phyloP scores from a whole-genome alignment of 1,140 invertebrate species.

The Brachionus paranguensis region DNA sequence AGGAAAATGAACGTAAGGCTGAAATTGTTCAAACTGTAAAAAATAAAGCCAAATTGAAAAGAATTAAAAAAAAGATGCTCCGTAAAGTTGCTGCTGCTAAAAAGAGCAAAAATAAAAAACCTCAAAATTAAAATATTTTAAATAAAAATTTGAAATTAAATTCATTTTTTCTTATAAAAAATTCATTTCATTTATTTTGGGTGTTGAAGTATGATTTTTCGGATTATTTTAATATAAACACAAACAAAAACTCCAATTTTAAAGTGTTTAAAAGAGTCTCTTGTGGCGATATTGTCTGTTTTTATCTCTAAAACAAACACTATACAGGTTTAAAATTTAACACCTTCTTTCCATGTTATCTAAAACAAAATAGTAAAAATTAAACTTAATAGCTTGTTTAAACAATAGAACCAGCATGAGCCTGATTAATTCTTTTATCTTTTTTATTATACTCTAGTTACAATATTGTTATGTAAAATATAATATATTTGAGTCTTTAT shows the following conservation, averaged over 20 bases:
- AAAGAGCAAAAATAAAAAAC: slow-evolving; percentile 14
- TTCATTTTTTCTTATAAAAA: background rate
- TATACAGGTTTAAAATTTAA: background rate
- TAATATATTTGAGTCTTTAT: background rate
- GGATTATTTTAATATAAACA: background rate
- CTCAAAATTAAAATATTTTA: background rate
- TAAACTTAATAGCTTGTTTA: background rate
- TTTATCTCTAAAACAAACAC: background rate
- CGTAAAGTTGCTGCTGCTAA: slow-evolving; percentile 1
- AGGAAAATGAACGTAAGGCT: slow-evolving; percentile 18
- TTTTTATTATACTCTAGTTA: background rate
- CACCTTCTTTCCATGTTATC: background rate
- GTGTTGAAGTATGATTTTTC: background rate
- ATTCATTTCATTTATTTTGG: background rate
- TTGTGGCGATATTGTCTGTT: background rate
- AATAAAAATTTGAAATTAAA: background rate
- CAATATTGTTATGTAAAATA: background rate
- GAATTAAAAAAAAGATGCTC: slow-evolving; percentile 2
- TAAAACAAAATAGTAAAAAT: background rate
- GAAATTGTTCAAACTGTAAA: slow-evolving; percentile 27
- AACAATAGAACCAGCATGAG: background rate
- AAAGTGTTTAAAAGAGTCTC: background rate
- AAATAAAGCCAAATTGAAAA: background rate
- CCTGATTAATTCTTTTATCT: background rate
- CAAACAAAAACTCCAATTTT: background rate